Evolutionary conservation across 2,888 invertebrate species (phyloP).

Genomic region (Lasiommata megera): DNA sequence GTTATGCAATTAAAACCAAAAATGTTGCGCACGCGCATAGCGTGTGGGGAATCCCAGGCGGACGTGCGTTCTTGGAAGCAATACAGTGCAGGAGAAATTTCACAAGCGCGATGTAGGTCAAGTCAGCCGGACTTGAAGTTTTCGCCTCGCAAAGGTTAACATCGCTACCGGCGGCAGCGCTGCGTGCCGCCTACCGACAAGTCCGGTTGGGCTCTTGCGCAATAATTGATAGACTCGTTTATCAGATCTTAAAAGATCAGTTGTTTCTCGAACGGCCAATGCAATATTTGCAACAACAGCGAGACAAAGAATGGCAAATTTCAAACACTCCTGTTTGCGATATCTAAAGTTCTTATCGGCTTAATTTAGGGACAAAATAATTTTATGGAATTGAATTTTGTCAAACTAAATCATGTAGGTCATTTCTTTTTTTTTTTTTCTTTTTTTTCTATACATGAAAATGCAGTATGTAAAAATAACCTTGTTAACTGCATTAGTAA

Average conservation of each 20-base stretch:
- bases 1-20: constrained; percentile 15
- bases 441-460: no score
- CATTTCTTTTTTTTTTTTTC: no score
- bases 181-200: constrained; percentile 45
- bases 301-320: constrained; percentile 7
- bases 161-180: constrained; percentile 46
- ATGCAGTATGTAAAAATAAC: no score
- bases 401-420: no score
- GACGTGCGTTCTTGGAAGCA: constrained; percentile 65
- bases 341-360: background rate
- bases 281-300: constrained; percentile 24
- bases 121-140: constrained; percentile 77
- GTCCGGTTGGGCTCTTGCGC: constrained; percentile 72
- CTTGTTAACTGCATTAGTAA: no score
- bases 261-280: constrained; percentile 51
- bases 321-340: background rate
- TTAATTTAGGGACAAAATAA: no score
- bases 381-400: no score
- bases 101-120: constrained; percentile 76
- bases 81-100: constrained; percentile 73
- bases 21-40: constrained; percentile 27
- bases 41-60: constrained; percentile 64
- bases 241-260: constrained; percentile 70
- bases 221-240: constrained; percentile 68
- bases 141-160: constrained; percentile 76